Evolutionary conservation across 2,888 invertebrate genomes (phyloP).

Genomic region (Chesias legatella): DNA sequence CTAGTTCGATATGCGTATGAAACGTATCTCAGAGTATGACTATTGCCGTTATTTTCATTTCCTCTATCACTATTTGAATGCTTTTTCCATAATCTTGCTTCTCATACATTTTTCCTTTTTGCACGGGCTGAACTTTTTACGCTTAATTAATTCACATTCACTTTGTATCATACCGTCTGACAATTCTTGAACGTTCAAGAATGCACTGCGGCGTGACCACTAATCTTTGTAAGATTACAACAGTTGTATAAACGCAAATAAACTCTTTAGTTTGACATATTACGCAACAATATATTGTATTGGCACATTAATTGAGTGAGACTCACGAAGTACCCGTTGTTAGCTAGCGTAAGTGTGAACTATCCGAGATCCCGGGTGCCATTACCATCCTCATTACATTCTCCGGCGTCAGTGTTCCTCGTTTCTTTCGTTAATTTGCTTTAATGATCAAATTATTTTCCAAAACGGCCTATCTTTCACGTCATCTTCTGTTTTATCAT

Average conservation of each 20-base stretch:
- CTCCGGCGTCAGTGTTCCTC: conserved; percentile 58
- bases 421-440: conserved; percentile 66
- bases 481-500: conserved; percentile 65
- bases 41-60: conserved; percentile 61
- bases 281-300: conserved; percentile 42
- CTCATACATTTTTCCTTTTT: conserved; percentile 72
- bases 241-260: conserved; percentile 41
- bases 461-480: conserved; percentile 80
- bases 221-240: conserved; percentile 56
- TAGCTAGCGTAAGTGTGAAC: conserved; percentile 48
- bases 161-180: conserved; percentile 68
- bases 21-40: conserved; percentile 49
- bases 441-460: conserved; percentile 71
- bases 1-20: conserved; percentile 27
- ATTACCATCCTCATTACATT: conserved; percentile 61
- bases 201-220: conserved; percentile 70
- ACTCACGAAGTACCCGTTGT: conserved; percentile 44
- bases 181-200: conserved; percentile 58
- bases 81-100: conserved; percentile 75
- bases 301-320: conserved; percentile 60
- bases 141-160: conserved; percentile 73
- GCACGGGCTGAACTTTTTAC: conserved; percentile 76
- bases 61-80: conserved; percentile 72
- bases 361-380: conserved; percentile 42
- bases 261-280: conserved; percentile 40